Conservation (phyloP, 2,113 vertebrate species). For the Ramphastos sulfuratus region DNA sequence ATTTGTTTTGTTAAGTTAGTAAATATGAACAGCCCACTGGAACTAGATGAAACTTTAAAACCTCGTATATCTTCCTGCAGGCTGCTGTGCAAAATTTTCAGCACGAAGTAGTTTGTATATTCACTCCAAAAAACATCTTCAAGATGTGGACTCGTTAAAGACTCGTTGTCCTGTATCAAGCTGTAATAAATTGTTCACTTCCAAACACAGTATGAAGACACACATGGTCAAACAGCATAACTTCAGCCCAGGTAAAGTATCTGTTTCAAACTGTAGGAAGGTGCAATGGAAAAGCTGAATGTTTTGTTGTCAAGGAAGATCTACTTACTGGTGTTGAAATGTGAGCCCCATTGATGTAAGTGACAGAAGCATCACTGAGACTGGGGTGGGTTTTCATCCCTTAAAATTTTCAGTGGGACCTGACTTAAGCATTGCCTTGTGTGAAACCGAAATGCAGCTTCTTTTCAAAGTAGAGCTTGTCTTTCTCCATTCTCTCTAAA, state of each 20-base stretch:
- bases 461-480: neutral
- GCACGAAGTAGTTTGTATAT: conserved; percentile 98
- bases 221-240: conserved; percentile 94
- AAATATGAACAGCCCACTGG: neutral
- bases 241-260: conserved; percentile 81
- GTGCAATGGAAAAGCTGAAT: neutral
- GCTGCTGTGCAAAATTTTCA: conserved; percentile 95
- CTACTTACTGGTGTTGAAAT: neutral
- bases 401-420: neutral
- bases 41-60: neutral
- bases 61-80: conserved; percentile 66
- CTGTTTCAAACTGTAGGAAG: neutral
- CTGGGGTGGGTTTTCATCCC: neutral
- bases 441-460: neutral
- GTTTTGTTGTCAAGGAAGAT: neutral
- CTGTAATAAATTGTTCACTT: conserved; percentile 92
- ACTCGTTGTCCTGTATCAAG: conserved; percentile 89
- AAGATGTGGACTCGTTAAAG: conserved; percentile 84
- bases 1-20: neutral
- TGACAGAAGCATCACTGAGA: neutral
- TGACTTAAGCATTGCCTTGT: neutral
- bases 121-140: conserved; percentile 95
- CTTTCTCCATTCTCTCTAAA: neutral
- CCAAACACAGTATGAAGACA: conserved; percentile 92
- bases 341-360: neutral